These are phyloP conservation scores for Apteryx owenii DNA, from an alignment of 2,113 vertebrate species.

Conservation along the genomic window DNA sequence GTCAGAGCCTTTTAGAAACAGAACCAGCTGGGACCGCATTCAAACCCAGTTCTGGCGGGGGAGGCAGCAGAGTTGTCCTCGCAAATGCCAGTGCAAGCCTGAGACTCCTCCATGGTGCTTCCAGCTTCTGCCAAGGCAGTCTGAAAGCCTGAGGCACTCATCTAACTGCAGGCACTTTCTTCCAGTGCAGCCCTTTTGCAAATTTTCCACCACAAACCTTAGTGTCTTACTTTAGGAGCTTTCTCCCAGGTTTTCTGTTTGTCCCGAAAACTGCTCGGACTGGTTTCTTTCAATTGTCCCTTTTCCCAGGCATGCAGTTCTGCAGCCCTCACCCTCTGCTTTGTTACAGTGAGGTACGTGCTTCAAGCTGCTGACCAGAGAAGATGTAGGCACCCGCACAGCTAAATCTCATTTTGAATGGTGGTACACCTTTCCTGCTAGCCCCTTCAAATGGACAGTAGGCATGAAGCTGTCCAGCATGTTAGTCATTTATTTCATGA, in stretches of 20 bases:
- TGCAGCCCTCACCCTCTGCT: rapidly evolving
- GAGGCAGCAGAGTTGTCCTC: neutral
- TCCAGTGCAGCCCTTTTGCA: neutral
- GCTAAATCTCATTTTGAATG: neutral
- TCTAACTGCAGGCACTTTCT: neutral
- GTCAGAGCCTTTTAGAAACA: neutral
- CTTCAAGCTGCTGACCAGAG: neutral
- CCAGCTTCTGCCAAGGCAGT: rapidly evolving
- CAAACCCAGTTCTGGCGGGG: neutral
- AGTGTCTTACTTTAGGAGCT: neutral
- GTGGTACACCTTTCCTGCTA: neutral
- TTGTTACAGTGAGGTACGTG: neutral
- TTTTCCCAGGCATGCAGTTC: neutral
- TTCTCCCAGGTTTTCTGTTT: neutral
- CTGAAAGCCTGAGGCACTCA: rapidly evolving
- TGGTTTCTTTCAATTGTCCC: neutral
- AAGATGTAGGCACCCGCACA: neutral
- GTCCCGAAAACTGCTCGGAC: neutral
- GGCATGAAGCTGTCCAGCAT: neutral
- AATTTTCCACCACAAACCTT: neutral
- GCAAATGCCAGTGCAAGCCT: neutral
- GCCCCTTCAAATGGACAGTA: neutral
- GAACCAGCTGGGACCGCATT: neutral
- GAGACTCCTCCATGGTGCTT: neutral
- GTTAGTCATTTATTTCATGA: neutral